Base-by-base conservation (phyloP, 2,113 vertebrate genomes). In the Boulengeromyrus knoepffleri region DNA sequence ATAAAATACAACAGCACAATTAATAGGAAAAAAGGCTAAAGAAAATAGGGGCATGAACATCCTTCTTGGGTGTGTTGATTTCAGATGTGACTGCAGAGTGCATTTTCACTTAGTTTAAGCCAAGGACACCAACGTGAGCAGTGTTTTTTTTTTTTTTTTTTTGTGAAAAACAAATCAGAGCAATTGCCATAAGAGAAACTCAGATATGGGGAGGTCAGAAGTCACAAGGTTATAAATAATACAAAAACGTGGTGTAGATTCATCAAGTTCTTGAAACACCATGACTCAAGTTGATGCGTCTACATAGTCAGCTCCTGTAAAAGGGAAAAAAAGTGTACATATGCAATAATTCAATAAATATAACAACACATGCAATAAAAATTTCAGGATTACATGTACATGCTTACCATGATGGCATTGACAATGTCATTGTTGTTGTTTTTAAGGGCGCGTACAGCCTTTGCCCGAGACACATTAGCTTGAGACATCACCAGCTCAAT, bases 361-460 rank as follows among this genome's bases (percentile, higher is more conserved):
- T 36, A 36, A 31, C 5, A 74, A 3, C 21, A 36, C 3, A 77
- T 7, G 31, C 36, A 77, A 77, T 13, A 31, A 3, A 42, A 19
- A 74, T 36, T 39, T 77, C 36, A 42, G 74, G 17, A 42, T 17
- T 6, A 80, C 36, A 42, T 80, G 4, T 80, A 19, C 6, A 80
- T 17, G 15, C 97, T 97, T 94, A 99, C 99, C 98, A 99, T 99
- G 93, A 99, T 99, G 36, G 99, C 99, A 87, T 99, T 99, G 95
- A 99, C 99, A 90, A 99, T 99, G 93, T 99, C 99, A 3, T 99
- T 99, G 94, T 98, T 99, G 96, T 99, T 99, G 95, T 99, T 99
- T 95, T 99, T 99, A 93, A 99, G 97, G 85, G 99, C 98, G 39
- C 99, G 97, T 90, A 99, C 98, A 10, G 99, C 99, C 96, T 99